phyloP scores from a whole-genome alignment of 2,888 invertebrate species.

The Galerucella calmariensis region DNA sequence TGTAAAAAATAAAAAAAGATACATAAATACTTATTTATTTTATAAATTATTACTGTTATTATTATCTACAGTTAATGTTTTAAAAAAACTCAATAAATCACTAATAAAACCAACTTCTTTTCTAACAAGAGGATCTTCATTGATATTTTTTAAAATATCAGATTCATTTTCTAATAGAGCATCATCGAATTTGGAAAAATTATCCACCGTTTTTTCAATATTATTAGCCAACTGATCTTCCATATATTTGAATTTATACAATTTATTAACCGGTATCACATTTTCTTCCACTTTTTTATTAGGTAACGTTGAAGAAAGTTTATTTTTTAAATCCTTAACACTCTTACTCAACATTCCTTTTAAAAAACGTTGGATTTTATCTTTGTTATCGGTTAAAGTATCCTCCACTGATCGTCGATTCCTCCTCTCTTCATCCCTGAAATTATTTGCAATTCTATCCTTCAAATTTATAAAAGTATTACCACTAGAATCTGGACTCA shows the following conservation, averaged over 20 bases:
- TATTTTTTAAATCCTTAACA: constrained; percentile 16
- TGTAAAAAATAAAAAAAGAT: background rate
- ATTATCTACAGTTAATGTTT: constrained; percentile 42
- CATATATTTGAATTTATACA: constrained; percentile 44
- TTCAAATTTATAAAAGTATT: constrained; percentile 19
- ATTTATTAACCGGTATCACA: constrained; percentile 28
- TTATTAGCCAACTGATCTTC: constrained; percentile 48
- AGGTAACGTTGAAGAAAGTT: background rate
- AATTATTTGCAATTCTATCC: constrained; percentile 13
- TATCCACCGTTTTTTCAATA: constrained; percentile 47
- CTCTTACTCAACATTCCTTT: constrained; percentile 24
- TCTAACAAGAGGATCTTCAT: constrained; percentile 45
- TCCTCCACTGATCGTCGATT: background rate
- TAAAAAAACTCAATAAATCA: constrained; percentile 52
- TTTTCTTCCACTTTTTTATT: constrained; percentile 26
- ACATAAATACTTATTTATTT: background rate
- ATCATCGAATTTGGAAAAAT: constrained; percentile 45
- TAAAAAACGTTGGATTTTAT: constrained; percentile 2
- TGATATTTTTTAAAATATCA: constrained; percentile 40
- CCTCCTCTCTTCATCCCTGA: constrained; percentile 2
- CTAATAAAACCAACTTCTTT: constrained; percentile 50
- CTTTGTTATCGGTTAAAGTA: background rate
- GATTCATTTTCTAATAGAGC: constrained; percentile 48
- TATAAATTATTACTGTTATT: background rate
- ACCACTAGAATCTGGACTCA: background rate